Percentiles rank a stretch among this genome's conserved stretches.
These are phyloP conservation scores for Sula dactylatra DNA, from an alignment of 2,113 vertebrate species.

Conservation along the genomic window DNA sequence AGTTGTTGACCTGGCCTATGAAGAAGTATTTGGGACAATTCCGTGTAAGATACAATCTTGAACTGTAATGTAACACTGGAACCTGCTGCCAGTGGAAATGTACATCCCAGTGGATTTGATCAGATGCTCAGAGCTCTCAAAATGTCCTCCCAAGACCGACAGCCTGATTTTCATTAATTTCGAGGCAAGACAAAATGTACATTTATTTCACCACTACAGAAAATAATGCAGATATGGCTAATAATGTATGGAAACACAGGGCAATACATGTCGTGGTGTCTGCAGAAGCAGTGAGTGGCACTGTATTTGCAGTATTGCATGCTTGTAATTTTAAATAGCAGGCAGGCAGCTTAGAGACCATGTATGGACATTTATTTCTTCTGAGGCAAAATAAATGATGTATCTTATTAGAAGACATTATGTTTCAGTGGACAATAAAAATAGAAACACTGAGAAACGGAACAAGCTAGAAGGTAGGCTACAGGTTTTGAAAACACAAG, in stretches of 20 bases:
- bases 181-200: background rate
- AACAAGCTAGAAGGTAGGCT: background rate
- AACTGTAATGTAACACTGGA: background rate
- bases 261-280: background rate
- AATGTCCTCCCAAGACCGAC: background rate
- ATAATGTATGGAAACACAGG: background rate
- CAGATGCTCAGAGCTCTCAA: background rate
- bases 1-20: background rate
- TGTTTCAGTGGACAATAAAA: background rate
- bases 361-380: background rate
- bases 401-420: background rate
- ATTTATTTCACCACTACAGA: background rate
- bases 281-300: background rate
- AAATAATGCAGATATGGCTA: background rate
- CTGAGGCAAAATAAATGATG: background rate
- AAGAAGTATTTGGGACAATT: background rate
- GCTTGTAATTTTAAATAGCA: background rate
- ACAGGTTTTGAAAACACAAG: background rate
- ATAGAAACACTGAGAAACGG: rapidly evolving
- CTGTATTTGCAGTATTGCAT: background rate
- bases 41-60: background rate
- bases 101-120: background rate
- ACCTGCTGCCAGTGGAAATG: background rate
- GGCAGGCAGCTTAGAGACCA: background rate
- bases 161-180: background rate